Evolutionary conservation across 2,113 vertebrate genomes (phyloP), one percentile per base, ranked within the genome.

Genomic region (Amazona vittata): DNA sequence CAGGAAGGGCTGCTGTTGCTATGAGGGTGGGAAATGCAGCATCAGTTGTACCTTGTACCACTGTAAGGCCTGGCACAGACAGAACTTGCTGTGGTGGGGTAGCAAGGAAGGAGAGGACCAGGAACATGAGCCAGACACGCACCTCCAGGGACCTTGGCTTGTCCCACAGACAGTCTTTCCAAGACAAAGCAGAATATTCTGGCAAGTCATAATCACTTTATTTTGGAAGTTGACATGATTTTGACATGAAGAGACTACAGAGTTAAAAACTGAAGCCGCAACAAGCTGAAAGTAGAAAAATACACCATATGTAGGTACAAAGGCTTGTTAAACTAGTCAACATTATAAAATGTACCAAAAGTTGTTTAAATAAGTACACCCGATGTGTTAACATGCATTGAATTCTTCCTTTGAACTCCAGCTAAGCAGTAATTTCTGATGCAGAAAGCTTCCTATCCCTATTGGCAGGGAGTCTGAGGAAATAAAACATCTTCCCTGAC

Each of bases 251-350:
- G 62, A 88, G 67, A 57, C 47, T 20, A 49, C 49, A 44, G 21
- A 26, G 33, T 86, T 94, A 96, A 93, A 96, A 96, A 96, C 65
- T 28, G 24, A 94, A 75, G 92, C 83, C 95, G 93, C 50, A 0
- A 74, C 49, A 96, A 95, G 96, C 91, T 85, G 52, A 86, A 80
- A 94, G 88, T 97, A 94, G 93, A 95, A 97, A 97, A 96, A 97
- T 96, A 97, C 79, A 95, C 64, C 78, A 64, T 97, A 59, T 71
- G 50, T 84, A 55, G 68, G 75, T 95, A 96, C 25, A 96, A 97
- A 96, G 75, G 73, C 37, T 76, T 63, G 39, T 86, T 88, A 41
- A 81, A 90, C 75, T 76, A 63, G 39, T 94, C 50, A 93, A 79
- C 15, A 0, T 73, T 94, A 96, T 41, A 95, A 97, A 97, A 92